These are phyloP conservation scores for Drosophila dunni DNA, from an alignment of 1,140 invertebrate genomes.

Conservation along the genomic window DNA sequence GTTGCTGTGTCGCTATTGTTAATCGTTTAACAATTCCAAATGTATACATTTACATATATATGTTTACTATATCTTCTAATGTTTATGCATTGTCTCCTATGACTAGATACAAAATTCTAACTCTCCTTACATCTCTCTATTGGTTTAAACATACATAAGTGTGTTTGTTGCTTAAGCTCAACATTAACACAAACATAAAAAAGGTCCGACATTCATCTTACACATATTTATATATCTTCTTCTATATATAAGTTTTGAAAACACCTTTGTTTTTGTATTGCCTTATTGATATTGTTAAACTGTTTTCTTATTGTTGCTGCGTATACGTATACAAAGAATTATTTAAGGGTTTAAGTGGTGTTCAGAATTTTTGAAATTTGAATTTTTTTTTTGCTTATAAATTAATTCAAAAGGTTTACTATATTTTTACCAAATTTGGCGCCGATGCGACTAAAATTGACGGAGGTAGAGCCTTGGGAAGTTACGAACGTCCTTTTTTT, in stretches of 20 bases:
- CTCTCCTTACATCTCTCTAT: not conserved
- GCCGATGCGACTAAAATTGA: too few relatives aligned
- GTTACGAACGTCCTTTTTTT: too few relatives aligned
- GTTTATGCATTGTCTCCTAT: conserved; percentile 42
- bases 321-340: conserved; percentile 8
- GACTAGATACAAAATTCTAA: conserved; percentile 66
- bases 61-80: not conserved
- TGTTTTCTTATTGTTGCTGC: conserved; percentile 1
- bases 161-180: not conserved
- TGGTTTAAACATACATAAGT: not conserved
- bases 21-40: conserved; percentile 21
- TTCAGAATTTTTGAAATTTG: too few relatives aligned
- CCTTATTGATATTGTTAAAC: conserved; percentile 25
- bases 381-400: too few relatives aligned
- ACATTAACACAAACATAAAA: conserved; percentile 13
- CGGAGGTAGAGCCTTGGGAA: too few relatives aligned
- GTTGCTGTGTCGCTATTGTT: conserved; percentile 8
- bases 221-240: conserved; percentile 2
- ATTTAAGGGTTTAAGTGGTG: too few relatives aligned
- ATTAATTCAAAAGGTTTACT: too few relatives aligned
- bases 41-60: conserved; percentile 19
- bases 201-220: not conserved
- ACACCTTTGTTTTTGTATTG: conserved; percentile 34
- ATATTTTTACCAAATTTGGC: too few relatives aligned
- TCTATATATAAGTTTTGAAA: conserved; percentile 9